Conservation (phyloP, 2,113 vertebrate genomes). For the Lutjanus erythropterus region DNA sequence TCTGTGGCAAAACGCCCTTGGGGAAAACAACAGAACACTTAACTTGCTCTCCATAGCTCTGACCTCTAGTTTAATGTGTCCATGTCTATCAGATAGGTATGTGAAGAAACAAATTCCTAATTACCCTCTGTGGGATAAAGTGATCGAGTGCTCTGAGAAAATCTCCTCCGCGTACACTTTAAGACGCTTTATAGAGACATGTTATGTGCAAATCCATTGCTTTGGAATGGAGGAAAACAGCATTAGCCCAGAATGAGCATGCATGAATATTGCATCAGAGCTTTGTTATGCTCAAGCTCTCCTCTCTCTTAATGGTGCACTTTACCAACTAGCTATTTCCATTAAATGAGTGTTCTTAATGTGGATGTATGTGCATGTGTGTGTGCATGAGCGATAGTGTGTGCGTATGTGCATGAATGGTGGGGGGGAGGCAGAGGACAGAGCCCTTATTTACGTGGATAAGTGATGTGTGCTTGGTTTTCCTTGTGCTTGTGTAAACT, state of each 20-base stretch:
- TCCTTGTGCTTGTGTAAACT: not conserved
- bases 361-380: conserved; percentile 36
- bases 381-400: conserved; percentile 19
- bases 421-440: not conserved
- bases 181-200: conserved; percentile 63
- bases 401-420: conserved; percentile 13
- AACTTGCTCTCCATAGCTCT: conserved; percentile 23
- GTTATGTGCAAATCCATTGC: conserved; percentile 73
- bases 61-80: conserved; percentile 50
- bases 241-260: conserved; percentile 77
- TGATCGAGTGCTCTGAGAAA: conserved; percentile 54
- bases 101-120: conserved; percentile 61
- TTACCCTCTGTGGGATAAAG: conserved; percentile 49
- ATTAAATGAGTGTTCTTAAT: conserved; percentile 88
- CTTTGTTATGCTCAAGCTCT: conserved; percentile 81
- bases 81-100: conserved; percentile 45
- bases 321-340: conserved; percentile 91
- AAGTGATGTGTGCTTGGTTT: conserved; percentile 38
- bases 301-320: conserved; percentile 91
- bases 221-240: conserved; percentile 79
- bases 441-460: conserved; percentile 51
- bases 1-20: conserved; percentile 28
- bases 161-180: conserved; percentile 54
- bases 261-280: conserved; percentile 85
- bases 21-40: conserved; percentile 25